Percentiles rank a stretch among this genome's conserved stretches.
Evolutionary conservation across 2,797 vertebrate species (phyloP).

Genomic region (Leptatherina wallacei): DNA sequence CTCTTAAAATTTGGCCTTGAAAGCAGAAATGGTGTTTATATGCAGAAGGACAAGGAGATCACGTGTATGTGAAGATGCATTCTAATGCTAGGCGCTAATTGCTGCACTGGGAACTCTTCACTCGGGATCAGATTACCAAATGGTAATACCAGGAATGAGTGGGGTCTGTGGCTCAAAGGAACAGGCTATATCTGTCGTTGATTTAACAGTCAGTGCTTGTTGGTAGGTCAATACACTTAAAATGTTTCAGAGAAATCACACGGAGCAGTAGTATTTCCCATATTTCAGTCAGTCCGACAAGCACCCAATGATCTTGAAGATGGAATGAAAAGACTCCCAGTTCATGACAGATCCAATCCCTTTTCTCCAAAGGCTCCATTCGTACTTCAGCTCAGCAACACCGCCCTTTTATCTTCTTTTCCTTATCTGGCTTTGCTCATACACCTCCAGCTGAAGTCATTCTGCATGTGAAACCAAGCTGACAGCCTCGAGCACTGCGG

Average conservation of each 20-base stretch:
- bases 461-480: slow-evolving; percentile 72
- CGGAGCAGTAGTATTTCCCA: slow-evolving; percentile 20
- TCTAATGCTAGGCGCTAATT: neutral
- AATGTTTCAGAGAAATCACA: slow-evolving; percentile 31
- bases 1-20: neutral
- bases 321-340: slow-evolving; percentile 27
- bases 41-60: neutral
- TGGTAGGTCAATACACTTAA: slow-evolving; percentile 4
- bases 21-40: neutral
- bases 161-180: slow-evolving; percentile 3
- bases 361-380: slow-evolving; percentile 29
- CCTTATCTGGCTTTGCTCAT: slow-evolving; percentile 54
- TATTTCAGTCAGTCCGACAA: slow-evolving; percentile 25
- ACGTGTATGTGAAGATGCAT: neutral
- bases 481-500: slow-evolving; percentile 68
- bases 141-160: neutral
- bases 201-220: neutral
- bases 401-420: slow-evolving; percentile 49
- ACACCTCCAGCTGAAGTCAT: slow-evolving; percentile 67
- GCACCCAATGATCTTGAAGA: slow-evolving; percentile 23
- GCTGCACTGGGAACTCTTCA: neutral
- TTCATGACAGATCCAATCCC: slow-evolving; percentile 41
- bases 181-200: slow-evolving; percentile 16
- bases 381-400: slow-evolving; percentile 38
- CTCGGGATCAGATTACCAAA: neutral